Evolutionary conservation across 2,113 vertebrate species (phyloP).

Genomic region (Chionis minor): DNA sequence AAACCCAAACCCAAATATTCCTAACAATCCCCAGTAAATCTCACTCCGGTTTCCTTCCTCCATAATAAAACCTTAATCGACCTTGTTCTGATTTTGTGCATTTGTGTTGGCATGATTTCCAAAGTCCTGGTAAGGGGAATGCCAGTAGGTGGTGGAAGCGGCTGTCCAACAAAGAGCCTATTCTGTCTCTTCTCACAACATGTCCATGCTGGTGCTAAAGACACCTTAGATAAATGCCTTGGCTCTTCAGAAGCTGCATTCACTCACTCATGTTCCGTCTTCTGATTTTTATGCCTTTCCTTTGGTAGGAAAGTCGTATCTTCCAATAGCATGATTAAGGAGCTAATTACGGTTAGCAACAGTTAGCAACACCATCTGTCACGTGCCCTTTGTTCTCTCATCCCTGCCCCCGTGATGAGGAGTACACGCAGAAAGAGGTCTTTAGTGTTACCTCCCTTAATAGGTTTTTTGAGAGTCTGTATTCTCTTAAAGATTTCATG

Average conservation of each 20-base stretch:
- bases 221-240: not conserved
- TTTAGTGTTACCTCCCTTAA: not conserved
- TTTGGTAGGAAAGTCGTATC: not conserved
- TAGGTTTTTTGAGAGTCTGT: not conserved
- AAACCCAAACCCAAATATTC: not conserved
- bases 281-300: not conserved
- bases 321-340: not conserved
- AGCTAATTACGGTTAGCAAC: not conserved
- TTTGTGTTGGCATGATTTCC: not conserved
- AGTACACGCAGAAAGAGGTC: not conserved
- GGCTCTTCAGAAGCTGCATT: not conserved
- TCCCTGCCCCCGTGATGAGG: not conserved
- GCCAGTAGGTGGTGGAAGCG: not conserved
- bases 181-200: not conserved
- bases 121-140: not conserved
- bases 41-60: not conserved
- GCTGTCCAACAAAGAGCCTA: not conserved
- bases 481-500: not conserved
- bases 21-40: not conserved
- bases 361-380: not conserved
- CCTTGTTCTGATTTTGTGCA: not conserved
- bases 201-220: not conserved
- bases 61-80: not conserved
- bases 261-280: not conserved
- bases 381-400: not conserved